phyloP scores from a whole-genome alignment of 2,888 invertebrate genomes.

The Tenodera sinensis region DNA sequence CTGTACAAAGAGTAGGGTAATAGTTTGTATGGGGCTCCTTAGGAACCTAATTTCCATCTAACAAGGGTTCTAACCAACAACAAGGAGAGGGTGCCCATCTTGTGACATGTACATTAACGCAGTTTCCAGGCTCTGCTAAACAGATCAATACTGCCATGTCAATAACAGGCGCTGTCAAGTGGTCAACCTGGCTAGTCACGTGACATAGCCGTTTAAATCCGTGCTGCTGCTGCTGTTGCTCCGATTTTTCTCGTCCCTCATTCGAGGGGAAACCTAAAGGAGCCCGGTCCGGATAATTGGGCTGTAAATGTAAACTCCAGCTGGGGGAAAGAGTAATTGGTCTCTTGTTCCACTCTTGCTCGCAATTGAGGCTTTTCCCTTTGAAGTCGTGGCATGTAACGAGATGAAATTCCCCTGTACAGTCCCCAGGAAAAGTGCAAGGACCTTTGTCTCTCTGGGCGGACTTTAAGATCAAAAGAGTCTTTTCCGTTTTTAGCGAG shows the following conservation, averaged over 20 bases:
- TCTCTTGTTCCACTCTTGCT: background rate
- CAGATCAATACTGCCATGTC: background rate
- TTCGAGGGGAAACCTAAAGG: background rate
- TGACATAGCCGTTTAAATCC: background rate
- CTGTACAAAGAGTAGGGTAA: too few species aligned
- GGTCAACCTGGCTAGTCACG: background rate
- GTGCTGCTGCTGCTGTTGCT: background rate
- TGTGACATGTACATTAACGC: background rate
- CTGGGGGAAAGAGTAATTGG: background rate
- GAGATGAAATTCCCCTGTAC: conserved; percentile 9
- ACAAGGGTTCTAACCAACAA: background rate
- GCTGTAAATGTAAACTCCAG: background rate
- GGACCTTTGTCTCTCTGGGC: background rate
- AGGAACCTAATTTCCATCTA: too few species aligned
- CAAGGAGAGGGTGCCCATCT: background rate
- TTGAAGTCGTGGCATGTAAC: background rate
- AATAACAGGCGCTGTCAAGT: background rate
- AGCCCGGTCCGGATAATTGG: background rate
- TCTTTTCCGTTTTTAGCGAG: background rate
- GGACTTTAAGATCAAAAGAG: background rate
- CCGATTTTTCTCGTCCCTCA: background rate
- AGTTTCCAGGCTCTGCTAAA: background rate
- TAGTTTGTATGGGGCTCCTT: too few species aligned
- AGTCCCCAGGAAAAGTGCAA: background rate
- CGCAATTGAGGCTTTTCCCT: background rate